A percentile compares a stretch with the other conserved stretches of the same genome.
Evolutionary conservation across 1,140 invertebrate genomes (phyloP).

Genomic region (Camponotus pennsylvanicus): DNA sequence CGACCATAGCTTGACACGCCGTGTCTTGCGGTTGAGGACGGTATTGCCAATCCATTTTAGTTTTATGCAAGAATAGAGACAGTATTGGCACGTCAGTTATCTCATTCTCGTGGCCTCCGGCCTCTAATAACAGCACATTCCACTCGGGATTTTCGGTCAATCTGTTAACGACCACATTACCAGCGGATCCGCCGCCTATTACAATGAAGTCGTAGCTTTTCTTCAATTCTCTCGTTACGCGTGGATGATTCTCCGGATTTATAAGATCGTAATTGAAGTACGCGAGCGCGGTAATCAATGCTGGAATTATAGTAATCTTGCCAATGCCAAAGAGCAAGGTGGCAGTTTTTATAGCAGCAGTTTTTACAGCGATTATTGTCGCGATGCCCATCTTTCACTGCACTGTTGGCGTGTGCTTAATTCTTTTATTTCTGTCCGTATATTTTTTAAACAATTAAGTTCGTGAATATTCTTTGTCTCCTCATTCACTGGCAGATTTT

Average conservation of each 20-base stretch:
- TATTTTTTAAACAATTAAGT: not conserved
- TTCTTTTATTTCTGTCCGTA: not conserved
- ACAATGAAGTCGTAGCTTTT: conserved; percentile 93
- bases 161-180: conserved; percentile 94
- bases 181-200: conserved; percentile 94
- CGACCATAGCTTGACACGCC: conserved; percentile 94
- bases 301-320: conserved; percentile 92
- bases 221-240: conserved; percentile 88
- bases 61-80: conserved; percentile 95
- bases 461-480: not conserved
- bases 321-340: conserved; percentile 89
- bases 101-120: conserved; percentile 94
- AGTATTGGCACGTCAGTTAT: conserved; percentile 94
- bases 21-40: conserved; percentile 94
- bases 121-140: conserved; percentile 94
- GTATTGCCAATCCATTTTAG: conserved; percentile 97
- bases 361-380: not conserved
- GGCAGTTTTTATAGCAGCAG: conserved; percentile 89
- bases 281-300: conserved; percentile 91
- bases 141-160: conserved; percentile 92
- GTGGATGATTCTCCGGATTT: conserved; percentile 93
- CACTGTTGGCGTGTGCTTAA: not conserved
- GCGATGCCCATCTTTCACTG: conserved; percentile 42
- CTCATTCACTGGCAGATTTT: not conserved
- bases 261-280: conserved; percentile 95